Percentiles rank a stretch among this genome's conserved stretches.
Evolutionary conservation across 2,797 vertebrate genomes (phyloP).

Genomic region (Bradypodion ventrale): DNA sequence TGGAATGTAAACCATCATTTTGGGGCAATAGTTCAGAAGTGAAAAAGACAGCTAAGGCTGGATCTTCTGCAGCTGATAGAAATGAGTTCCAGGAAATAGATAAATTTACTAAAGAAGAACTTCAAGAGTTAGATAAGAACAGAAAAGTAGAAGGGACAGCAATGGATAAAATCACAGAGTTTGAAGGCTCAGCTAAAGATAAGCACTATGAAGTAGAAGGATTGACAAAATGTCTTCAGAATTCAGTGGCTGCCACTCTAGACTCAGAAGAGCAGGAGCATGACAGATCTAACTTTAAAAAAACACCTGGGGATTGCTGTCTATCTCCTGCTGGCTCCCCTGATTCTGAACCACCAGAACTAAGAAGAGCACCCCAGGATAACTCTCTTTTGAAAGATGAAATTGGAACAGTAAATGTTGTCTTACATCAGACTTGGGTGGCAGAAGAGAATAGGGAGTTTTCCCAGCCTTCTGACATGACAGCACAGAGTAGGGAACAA

Average conservation of each 20-base stretch:
- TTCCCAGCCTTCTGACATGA: background rate
- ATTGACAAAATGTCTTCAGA: background rate
- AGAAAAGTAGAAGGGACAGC: conserved; percentile 16
- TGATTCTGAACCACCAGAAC: background rate
- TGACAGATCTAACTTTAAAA: background rate
- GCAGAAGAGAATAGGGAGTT: conserved; percentile 2
- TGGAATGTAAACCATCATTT: background rate
- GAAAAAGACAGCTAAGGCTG: conserved; percentile 5
- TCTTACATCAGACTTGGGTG: conserved; percentile 14
- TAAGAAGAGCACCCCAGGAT: background rate
- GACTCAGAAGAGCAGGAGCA: background rate
- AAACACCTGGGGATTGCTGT: background rate
- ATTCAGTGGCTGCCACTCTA: background rate
- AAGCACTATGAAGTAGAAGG: background rate
- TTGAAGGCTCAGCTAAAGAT: background rate
- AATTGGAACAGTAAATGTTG: background rate
- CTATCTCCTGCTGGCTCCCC: background rate
- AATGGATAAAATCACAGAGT: conserved; percentile 26
- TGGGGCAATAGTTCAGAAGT: background rate
- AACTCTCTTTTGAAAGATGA: background rate
- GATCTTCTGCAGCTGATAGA: background rate
- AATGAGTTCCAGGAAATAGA: background rate
- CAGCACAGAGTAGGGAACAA: background rate
- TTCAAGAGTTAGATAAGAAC: background rate
- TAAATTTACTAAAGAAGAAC: background rate